phyloP scores from a whole-genome alignment of 2,888 invertebrate species.

The Candidula unifasciata region DNA sequence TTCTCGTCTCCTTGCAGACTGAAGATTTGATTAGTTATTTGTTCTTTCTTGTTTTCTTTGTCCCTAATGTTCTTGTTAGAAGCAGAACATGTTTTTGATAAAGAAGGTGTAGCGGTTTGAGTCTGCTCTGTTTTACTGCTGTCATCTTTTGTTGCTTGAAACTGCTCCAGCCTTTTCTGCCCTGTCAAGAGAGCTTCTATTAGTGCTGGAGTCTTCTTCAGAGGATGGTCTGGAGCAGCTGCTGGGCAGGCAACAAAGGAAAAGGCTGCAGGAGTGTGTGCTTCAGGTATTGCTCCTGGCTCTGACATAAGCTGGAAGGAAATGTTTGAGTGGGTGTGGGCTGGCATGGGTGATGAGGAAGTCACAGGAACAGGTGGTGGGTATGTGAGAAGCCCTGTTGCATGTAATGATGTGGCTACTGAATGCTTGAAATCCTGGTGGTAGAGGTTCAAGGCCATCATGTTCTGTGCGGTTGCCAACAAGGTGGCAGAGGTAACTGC shows the following conservation, averaged over 20 bases:
- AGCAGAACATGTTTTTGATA: no score
- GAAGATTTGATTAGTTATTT: neutral
- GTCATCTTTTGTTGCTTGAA: neutral
- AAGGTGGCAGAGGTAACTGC: constrained; percentile 51
- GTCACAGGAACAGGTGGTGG: constrained; percentile 68
- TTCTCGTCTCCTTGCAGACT: constrained; percentile 21
- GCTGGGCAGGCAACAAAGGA: neutral
- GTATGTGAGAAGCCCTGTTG: constrained; percentile 57
- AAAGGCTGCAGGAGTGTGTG: constrained; percentile 14
- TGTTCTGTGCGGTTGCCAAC: constrained; percentile 34
- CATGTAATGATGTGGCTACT: constrained; percentile 32
- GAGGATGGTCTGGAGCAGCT: constrained; percentile 5
- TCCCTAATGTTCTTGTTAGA: neutral
- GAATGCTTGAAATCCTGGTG: constrained; percentile 23
- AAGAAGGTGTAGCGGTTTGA: neutral
- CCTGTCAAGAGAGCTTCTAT: constrained; percentile 33
- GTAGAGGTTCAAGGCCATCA: constrained; percentile 47
- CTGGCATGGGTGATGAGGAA: constrained; percentile 57
- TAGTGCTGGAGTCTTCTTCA: constrained; percentile 37
- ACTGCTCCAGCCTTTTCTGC: neutral
- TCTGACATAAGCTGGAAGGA: constrained; percentile 56
- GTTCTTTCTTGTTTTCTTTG: neutral
- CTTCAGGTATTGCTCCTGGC: constrained; percentile 44
- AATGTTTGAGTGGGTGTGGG: constrained; percentile 42
- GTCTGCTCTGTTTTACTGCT: neutral